Conservation (phyloP, 2,797 vertebrate genomes). For the Paramormyrops hopkinsi region DNA sequence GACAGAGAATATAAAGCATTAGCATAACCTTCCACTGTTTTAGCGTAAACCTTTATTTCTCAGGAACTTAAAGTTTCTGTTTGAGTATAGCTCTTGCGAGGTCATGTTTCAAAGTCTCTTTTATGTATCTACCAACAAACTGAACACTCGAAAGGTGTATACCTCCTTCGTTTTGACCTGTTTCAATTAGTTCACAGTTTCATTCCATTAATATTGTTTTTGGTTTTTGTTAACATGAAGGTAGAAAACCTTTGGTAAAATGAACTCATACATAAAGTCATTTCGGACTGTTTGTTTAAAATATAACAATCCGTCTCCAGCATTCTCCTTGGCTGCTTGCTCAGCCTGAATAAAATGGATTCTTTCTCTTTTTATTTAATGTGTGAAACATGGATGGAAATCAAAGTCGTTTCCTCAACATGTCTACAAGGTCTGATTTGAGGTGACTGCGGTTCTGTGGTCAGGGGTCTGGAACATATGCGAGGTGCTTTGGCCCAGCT, state of each 20-base stretch:
- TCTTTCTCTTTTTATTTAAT: slow-evolving; percentile 13
- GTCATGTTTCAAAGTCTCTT: not conserved
- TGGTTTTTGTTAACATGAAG: not conserved
- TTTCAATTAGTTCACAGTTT: not conserved
- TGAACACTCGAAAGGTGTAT: not conserved
- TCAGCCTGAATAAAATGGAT: slow-evolving; percentile 12
- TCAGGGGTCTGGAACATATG: not conserved
- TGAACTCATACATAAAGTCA: not conserved
- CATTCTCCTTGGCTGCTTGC: not conserved
- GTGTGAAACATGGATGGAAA: slow-evolving; percentile 18
- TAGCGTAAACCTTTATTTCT: not conserved
- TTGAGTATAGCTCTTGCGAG: not conserved
- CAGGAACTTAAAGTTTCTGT: not conserved
- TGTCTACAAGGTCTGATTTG: not conserved
- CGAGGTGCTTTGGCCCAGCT: not conserved
- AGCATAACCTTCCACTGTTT: not conserved
- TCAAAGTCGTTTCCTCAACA: slow-evolving; percentile 13
- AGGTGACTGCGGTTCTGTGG: slow-evolving; percentile 14
- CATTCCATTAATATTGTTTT: not conserved
- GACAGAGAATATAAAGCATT: not conserved
- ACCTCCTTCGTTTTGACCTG: not conserved
- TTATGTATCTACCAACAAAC: not conserved
- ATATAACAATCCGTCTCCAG: not conserved
- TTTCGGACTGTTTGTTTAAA: not conserved
- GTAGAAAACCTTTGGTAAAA: slow-evolving; percentile 4